Evolutionary conservation across 2,797 vertebrate genomes (phyloP), one percentile per base, ranked within the genome.

Genomic region (Urocyon cinereoargenteus): DNA sequence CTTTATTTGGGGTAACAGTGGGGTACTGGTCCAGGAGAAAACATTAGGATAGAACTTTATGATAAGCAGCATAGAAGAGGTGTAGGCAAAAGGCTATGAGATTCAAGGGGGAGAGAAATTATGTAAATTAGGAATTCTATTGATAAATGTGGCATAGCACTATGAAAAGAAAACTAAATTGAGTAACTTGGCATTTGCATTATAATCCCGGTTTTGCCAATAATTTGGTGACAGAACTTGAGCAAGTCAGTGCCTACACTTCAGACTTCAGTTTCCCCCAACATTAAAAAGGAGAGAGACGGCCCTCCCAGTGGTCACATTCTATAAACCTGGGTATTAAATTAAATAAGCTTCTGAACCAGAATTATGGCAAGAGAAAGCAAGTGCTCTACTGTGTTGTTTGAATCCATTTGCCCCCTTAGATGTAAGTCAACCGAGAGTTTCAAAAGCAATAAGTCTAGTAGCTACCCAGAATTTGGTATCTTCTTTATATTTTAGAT

Each of bases 1-100:
- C 61, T 91, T 59, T 78, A 86, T 90, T 85, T 93, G 90, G n/a
- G 84, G 55, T 92, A 96, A 83, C 34, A 68, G 31, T 83, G 62
- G n/a, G 61, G 40, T 89, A 59, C 11, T 45, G 18, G 68, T 86
- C 45, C 77, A 84, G 70, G 55, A 95, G 40, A 93, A 64, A 49
- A 84, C 8, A 77, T 49, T 64, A 87, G 31, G n/a, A 66, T 62
- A 57, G 16, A 94, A 89, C 55, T 79, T 64, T 53, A 92, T 83
- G 75, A 61, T 66, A 84, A 93, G 8, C 45, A 93, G 31, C 51
- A 89, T 10, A 36, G 21, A 93, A 88, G 34, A 89, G 21, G 16
- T 21, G 55, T 49, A 53, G 75, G 14, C n/a, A 93, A 89, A 95
- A 77, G n/a, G 22, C 40, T 57, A 10, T 72, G 78, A 86, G 45